Conservation (phyloP, 2,888 invertebrate species). For the Mythimna lalbum region DNA sequence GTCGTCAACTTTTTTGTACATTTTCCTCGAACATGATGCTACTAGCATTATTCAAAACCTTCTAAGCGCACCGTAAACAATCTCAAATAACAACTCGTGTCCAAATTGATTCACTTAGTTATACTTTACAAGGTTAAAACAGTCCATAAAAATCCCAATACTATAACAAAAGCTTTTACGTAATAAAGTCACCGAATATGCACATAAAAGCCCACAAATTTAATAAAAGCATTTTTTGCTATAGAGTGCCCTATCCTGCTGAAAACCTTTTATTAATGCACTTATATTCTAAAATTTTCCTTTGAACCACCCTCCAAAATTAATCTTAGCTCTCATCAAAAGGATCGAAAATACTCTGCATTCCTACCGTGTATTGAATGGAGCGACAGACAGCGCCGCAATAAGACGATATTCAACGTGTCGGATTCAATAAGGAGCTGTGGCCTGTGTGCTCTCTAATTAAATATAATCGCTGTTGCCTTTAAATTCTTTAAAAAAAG, state of each 20-base stretch:
- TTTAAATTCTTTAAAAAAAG: conserved; percentile 76
- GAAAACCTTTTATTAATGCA: conserved; percentile 89
- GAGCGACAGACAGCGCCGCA: conserved; percentile 65
- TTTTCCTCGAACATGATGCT: conserved; percentile 1
- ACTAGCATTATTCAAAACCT: not conserved
- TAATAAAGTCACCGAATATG: conserved; percentile 83
- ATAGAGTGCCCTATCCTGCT: conserved; percentile 83
- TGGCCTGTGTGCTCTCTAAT: conserved; percentile 73
- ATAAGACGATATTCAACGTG: conserved; percentile 80
- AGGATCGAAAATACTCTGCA: conserved; percentile 85
- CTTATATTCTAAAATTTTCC: conserved; percentile 89
- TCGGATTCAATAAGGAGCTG: conserved; percentile 78
- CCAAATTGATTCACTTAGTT: conserved; percentile 60
- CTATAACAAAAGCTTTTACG: conserved; percentile 80
- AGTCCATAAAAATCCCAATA: conserved; percentile 72
- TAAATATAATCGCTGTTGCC: conserved; percentile 76
- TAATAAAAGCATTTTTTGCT: conserved; percentile 87
- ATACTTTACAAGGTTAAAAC: conserved; percentile 66
- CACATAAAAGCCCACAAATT: conserved; percentile 87
- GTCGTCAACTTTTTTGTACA: not conserved
- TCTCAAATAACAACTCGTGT: conserved; percentile 19
- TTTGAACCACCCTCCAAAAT: conserved; percentile 87
- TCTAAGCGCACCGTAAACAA: conserved; percentile 7
- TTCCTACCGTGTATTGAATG: conserved; percentile 82
- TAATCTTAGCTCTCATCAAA: conserved; percentile 89